Evolutionary conservation across 2,888 invertebrate species (phyloP).

Genomic region (Macaria notata): DNA sequence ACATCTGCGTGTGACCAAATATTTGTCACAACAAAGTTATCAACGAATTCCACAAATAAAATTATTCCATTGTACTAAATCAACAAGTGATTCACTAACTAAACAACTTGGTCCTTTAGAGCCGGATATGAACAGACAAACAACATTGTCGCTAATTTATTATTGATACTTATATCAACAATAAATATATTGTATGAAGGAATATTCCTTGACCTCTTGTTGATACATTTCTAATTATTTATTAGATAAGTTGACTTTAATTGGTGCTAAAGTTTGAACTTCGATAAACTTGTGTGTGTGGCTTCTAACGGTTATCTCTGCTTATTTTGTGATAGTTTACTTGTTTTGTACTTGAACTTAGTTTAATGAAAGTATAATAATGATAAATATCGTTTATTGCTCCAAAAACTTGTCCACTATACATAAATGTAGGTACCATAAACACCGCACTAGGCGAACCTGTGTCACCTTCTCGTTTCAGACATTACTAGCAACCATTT

Average conservation of each 20-base stretch:
- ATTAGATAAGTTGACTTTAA: constrained; percentile 15
- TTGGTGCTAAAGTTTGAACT: constrained; percentile 24
- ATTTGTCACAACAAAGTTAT: too few relatives aligned
- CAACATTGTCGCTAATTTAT: constrained; percentile 32
- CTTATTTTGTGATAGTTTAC: constrained; percentile 3
- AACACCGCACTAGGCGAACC: too few relatives aligned
- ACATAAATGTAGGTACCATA: too few relatives aligned
- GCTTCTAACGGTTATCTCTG: constrained; percentile 7
- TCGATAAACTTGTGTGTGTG: constrained; percentile 18
- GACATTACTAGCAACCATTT: too few relatives aligned
- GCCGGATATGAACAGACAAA: constrained; percentile 29
- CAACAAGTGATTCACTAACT: not conserved
- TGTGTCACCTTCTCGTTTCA: too few relatives aligned
- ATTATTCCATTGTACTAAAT: not conserved
- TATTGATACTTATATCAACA: constrained; percentile 2
- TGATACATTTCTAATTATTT: constrained; percentile 35
- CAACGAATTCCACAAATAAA: not conserved
- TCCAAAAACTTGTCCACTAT: too few relatives aligned
- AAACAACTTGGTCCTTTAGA: constrained; percentile 23
- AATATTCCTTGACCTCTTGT: constrained; percentile 30
- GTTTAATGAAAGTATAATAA: too few relatives aligned
- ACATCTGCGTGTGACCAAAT: too few relatives aligned
- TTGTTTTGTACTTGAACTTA: not conserved
- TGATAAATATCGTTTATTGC: too few relatives aligned
- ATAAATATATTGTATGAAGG: too few relatives aligned